These are phyloP conservation scores for Oncorhynchus mykiss DNA, from an alignment of 2,113 vertebrate species.

Conservation along the genomic window DNA sequence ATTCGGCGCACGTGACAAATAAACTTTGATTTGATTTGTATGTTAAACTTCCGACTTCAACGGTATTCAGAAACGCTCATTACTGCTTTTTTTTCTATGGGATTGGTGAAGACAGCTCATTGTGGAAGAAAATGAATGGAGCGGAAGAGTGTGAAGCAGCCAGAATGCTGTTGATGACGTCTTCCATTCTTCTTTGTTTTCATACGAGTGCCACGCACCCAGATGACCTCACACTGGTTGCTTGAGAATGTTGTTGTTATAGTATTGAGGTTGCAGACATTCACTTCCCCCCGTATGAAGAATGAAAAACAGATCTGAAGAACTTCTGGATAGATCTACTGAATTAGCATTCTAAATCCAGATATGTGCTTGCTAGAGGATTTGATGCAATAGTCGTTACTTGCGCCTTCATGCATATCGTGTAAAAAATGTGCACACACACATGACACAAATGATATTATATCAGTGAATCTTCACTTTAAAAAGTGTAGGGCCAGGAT, in stretches of 20 bases:
- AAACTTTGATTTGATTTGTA: no score
- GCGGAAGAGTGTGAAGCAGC: not conserved
- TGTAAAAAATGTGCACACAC: no score
- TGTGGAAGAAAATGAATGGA: not conserved
- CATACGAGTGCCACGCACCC: constrained; percentile 13
- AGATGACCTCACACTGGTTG: constrained; percentile 2
- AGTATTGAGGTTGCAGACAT: not conserved
- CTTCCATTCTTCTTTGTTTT: constrained; percentile 39
- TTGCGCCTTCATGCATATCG: no score
- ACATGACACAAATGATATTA: no score
- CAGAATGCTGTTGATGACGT: constrained; percentile 30
- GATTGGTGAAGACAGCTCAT: not conserved
- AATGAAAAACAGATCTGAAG: not conserved
- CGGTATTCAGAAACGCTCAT: not conserved
- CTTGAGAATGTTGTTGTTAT: constrained; percentile 8
- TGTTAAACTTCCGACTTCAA: no score
- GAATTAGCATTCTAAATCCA: no score
- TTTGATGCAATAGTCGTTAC: no score
- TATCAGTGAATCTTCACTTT: no score
- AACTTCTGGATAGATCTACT: no score
- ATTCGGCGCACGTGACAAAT: no score
- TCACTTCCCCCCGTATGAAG: constrained; percentile 3
- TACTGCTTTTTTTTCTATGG: not conserved
- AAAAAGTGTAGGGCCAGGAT: no score
- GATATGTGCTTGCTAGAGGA: no score